A percentile compares a stretch with the other conserved stretches of the same genome.
Evolutionary conservation across 2,888 invertebrate species (phyloP).

Genomic region (Yponomeuta plumbellus): DNA sequence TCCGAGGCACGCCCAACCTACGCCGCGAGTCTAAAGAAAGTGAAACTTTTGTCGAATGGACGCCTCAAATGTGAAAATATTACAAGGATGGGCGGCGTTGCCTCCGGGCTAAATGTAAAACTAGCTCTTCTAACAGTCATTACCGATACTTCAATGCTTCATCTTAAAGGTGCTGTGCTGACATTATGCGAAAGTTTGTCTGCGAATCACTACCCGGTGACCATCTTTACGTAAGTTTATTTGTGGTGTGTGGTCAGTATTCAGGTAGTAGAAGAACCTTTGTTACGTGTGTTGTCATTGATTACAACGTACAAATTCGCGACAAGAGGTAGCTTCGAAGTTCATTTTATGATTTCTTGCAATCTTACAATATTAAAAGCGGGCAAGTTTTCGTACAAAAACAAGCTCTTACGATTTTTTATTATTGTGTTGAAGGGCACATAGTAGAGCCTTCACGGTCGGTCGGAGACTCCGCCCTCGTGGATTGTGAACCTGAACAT

Average conservation of each 20-base stretch:
- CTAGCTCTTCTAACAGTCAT: background rate
- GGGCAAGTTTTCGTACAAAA: background rate
- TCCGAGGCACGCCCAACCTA: conserved; percentile 58
- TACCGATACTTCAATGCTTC: background rate
- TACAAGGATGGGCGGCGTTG: conserved; percentile 14
- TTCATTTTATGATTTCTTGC: background rate
- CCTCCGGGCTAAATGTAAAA: conserved; percentile 10
- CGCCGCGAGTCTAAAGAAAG: conserved; percentile 56
- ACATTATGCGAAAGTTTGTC: background rate
- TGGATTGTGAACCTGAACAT: conserved; percentile 14
- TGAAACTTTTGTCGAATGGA: conserved; percentile 50
- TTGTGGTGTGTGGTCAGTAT: background rate
- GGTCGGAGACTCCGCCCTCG: conserved; percentile 45
- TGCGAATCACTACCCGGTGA: background rate
- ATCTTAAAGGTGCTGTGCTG: background rate
- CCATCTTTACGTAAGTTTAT: background rate
- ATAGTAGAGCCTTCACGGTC: conserved; percentile 49
- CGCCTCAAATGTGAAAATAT: conserved; percentile 29
- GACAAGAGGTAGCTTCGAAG: no score
- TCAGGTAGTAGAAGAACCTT: background rate
- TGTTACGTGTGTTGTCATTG: background rate
- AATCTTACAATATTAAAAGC: background rate
- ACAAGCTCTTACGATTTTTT: conserved; percentile 4
- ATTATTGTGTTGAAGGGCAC: conserved; percentile 35
- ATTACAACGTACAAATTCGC: background rate